Conservation (phyloP, 2,113 vertebrate genomes). For the Aplodontia rufa region DNA sequence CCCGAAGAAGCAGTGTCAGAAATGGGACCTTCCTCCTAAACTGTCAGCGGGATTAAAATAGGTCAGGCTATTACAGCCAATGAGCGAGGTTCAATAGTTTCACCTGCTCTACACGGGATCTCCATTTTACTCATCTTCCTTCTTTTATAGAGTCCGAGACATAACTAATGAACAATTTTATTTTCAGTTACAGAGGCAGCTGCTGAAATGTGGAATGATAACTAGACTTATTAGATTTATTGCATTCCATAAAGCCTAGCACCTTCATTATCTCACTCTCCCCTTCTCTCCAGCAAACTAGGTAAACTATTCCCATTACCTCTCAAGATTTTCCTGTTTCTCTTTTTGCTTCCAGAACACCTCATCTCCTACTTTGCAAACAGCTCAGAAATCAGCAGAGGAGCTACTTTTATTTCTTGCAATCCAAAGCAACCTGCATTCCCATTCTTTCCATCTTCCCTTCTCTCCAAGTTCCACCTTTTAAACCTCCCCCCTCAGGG, state of each 20-base stretch:
- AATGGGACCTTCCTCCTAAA: background rate
- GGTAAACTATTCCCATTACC: background rate
- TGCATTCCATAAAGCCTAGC: fast-evolving
- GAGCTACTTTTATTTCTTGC: background rate
- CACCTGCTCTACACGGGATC: background rate
- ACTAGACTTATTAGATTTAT: background rate
- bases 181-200: background rate
- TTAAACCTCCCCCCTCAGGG: background rate
- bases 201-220: background rate
- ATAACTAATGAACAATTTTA: background rate
- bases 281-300: background rate
- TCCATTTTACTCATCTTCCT: background rate
- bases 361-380: background rate
- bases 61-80: background rate
- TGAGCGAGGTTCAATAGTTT: fast-evolving
- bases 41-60: background rate
- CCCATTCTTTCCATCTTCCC: too few species aligned
- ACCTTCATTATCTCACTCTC: background rate
- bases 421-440: background rate
- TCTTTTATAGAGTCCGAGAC: background rate
- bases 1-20: background rate
- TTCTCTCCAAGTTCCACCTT: background rate
- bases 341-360: background rate
- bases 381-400: background rate
- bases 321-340: background rate